phyloP scores from a whole-genome alignment of 2,797 vertebrate genomes.

The Euphonia xanthogaster region DNA sequence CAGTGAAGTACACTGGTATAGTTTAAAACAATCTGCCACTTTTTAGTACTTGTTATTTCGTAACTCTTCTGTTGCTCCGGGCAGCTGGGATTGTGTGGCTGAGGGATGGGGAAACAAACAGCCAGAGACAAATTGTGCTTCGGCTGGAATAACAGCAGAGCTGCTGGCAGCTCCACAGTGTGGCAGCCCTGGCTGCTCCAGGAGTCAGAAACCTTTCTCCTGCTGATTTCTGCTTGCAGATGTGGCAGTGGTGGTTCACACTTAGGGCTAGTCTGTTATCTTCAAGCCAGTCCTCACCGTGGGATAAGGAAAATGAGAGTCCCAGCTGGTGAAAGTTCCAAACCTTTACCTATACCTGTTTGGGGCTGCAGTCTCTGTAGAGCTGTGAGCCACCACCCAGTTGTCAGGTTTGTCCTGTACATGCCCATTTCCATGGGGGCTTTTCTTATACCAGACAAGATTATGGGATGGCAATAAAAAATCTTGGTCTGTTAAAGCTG shows the following conservation, averaged over 20 bases:
- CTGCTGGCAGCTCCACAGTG: not conserved
- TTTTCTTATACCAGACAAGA: not conserved
- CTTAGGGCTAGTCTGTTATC: not conserved
- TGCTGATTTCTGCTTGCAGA: not conserved
- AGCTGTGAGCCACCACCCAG: not conserved
- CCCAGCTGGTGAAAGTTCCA: not conserved
- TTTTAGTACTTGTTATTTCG: not conserved
- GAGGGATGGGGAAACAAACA: not conserved
- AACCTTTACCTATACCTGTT: not conserved
- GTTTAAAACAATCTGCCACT: not conserved
- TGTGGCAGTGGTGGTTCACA: not conserved
- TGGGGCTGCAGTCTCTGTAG: not conserved
- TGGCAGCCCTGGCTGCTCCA: fast-evolving
- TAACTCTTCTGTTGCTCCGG: not conserved
- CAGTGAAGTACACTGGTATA: not conserved
- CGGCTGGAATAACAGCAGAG: not conserved
- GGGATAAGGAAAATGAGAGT: not conserved
- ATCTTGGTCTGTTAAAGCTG: not conserved
- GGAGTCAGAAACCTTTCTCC: not conserved
- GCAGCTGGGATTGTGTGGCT: not conserved
- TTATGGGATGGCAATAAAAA: not conserved
- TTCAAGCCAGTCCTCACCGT: not conserved
- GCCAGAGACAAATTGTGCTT: not conserved
- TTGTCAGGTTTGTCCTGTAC: not conserved
- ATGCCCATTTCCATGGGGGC: not conserved